Conservation (phyloP, 2,888 invertebrate genomes). For the Machimus rusticus region DNA sequence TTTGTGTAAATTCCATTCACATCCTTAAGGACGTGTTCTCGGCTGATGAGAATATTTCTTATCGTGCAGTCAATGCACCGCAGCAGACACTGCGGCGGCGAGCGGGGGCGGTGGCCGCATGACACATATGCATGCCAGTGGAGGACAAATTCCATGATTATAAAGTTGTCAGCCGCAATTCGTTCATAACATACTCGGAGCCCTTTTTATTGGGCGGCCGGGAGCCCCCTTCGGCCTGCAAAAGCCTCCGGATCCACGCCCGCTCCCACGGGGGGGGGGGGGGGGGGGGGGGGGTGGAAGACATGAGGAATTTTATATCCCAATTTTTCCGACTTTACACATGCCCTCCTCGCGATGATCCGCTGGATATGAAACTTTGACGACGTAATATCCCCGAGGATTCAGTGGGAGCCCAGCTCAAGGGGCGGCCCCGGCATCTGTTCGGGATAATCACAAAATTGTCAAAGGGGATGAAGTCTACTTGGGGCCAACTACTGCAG, state of each 20-base stretch:
- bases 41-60: slow-evolving; percentile 30
- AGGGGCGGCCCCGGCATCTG: background rate
- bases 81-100: background rate
- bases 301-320: slow-evolving; percentile 14
- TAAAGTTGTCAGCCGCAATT: slow-evolving; percentile 35
- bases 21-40: slow-evolving; percentile 33
- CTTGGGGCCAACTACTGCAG: background rate
- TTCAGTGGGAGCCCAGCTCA: background rate
- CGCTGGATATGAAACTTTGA: slow-evolving; percentile 24
- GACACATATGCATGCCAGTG: background rate
- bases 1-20: slow-evolving; percentile 31
- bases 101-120: background rate
- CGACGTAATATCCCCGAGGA: background rate
- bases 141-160: slow-evolving; percentile 32
- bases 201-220: slow-evolving; percentile 2
- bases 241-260: background rate
- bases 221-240: background rate
- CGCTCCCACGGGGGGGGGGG: too few relatives aligned
- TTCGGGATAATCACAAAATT: slow-evolving; percentile 4
- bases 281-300: too few relatives aligned
- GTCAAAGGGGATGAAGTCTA: slow-evolving; percentile 26
- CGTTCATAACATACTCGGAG: slow-evolving; percentile 7
- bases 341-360: background rate
- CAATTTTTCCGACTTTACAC: slow-evolving; percentile 1
- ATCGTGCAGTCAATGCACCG: slow-evolving; percentile 27